Evolutionary conservation across 2,888 invertebrate species (phyloP).

Genomic region (Hartigia nigra): DNA sequence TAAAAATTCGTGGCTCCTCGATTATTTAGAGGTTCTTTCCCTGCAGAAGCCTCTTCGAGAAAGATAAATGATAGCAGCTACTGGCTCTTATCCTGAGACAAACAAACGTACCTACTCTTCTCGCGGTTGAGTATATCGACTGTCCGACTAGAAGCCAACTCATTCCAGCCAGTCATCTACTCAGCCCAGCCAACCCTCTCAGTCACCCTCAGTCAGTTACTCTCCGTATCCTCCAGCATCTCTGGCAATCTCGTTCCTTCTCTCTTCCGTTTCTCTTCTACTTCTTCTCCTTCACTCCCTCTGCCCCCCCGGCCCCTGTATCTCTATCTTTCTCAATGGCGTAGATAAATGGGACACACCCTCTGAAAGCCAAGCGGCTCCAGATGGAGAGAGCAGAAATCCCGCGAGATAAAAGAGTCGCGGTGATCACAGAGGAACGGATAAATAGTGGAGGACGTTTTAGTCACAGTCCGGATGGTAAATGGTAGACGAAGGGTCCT

Average conservation of each 20-base stretch:
- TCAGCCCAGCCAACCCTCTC: not conserved
- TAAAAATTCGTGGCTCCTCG: not conserved
- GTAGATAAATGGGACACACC: constrained; percentile 38
- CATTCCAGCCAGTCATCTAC: constrained; percentile 4
- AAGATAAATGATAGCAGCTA: constrained; percentile 36
- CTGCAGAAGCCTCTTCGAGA: constrained; percentile 13
- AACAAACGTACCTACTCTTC: constrained; percentile 12
- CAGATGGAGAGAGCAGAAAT: constrained; percentile 7
- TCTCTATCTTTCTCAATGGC: constrained; percentile 20
- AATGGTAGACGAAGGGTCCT: constrained; percentile 29
- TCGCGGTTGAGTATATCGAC: constrained; percentile 1
- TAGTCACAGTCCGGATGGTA: constrained; percentile 39
- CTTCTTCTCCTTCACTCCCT: constrained; percentile 12
- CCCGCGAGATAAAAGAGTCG: constrained; percentile 40
- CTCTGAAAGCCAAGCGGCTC: constrained; percentile 10
- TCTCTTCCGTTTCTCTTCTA: constrained; percentile 17
- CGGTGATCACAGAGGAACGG: constrained; percentile 34
- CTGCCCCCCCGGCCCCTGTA: constrained; percentile 20
- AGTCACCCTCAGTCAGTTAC: not conserved
- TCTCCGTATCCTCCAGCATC: not conserved
- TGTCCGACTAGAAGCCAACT: constrained; percentile 1
- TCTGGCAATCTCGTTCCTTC: not conserved
- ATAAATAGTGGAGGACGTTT: constrained; percentile 43
- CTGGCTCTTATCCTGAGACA: constrained; percentile 31
- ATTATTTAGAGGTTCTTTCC: not conserved